Conservation (phyloP, 2,797 vertebrate species). For the Botia kubotai region DNA sequence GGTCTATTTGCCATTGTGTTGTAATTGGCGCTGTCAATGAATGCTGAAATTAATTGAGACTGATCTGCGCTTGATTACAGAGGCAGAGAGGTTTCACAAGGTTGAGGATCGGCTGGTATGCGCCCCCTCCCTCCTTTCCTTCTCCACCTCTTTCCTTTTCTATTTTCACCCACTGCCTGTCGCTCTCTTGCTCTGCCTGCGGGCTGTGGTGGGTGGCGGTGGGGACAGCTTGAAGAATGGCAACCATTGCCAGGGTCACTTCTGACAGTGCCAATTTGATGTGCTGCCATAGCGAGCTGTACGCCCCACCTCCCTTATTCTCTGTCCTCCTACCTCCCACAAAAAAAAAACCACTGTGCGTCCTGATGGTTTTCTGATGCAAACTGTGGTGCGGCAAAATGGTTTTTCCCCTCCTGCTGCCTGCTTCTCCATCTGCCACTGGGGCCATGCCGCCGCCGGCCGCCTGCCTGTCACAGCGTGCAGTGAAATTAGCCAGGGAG, state of each 20-base stretch:
- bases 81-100: conserved; percentile 71
- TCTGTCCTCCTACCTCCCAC: conserved; percentile 50
- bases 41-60: conserved; percentile 72
- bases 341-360: conserved; percentile 81
- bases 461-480: conserved; percentile 99
- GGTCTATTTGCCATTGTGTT: conserved; percentile 56
- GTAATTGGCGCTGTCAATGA: conserved; percentile 65
- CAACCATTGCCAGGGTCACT: conserved; percentile 91
- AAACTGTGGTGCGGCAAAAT: conserved; percentile 97
- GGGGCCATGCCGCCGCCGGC: conserved; percentile 92
- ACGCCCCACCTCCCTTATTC: conserved; percentile 62
- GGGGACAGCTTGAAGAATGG: conserved; percentile 91
- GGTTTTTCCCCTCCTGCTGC: conserved; percentile 92
- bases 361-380: conserved; percentile 98
- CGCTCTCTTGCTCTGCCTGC: conserved; percentile 16
- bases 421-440: conserved; percentile 98
- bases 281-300: conserved; percentile 89
- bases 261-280: conserved; percentile 91
- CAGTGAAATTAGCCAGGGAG: conserved; percentile 99
- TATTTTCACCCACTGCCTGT: conserved; percentile 60
- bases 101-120: conserved; percentile 75
- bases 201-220: conserved; percentile 40
- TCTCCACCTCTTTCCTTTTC: conserved; percentile 9
- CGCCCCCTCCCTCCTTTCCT: conserved; percentile 57
- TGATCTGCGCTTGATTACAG: conserved; percentile 68